Evolutionary conservation across 2,888 invertebrate species (phyloP).

Genomic region (Dynastes tityus): DNA sequence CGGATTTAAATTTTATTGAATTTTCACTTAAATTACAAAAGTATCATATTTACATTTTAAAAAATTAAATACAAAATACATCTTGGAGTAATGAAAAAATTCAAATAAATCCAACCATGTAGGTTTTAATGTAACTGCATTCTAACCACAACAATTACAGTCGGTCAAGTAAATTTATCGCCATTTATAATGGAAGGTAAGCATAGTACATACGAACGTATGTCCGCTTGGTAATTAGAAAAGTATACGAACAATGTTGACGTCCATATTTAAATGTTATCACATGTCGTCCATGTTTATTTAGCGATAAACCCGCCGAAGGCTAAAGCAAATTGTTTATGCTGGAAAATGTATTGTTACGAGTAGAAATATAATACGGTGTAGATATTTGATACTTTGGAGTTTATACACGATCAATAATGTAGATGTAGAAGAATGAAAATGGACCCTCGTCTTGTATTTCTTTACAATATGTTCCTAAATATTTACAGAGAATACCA

Average conservation of each 20-base stretch:
- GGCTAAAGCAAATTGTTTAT: conserved; percentile 2
- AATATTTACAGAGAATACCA: too few relatives aligned
- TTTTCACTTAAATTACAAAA: too few relatives aligned
- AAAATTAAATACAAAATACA: too few relatives aligned
- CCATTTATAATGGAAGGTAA: background rate
- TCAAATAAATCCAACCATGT: too few relatives aligned
- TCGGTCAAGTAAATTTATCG: conserved; percentile 5
- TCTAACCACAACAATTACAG: background rate
- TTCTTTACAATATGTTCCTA: too few relatives aligned
- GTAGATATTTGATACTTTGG: background rate
- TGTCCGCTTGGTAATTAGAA: background rate
- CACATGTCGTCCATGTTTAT: conserved; percentile 20
- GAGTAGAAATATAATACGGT: conserved; percentile 2
- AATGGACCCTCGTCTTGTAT: too few relatives aligned
- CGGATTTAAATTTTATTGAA: too few relatives aligned
- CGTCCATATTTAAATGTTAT: conserved; percentile 17
- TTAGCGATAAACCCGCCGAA: conserved; percentile 18
- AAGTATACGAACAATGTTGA: background rate
- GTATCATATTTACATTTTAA: too few relatives aligned
- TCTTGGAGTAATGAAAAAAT: too few relatives aligned
- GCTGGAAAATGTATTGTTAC: background rate
- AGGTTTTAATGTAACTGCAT: too few relatives aligned
- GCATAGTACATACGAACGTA: background rate
- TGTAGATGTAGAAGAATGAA: too few relatives aligned
- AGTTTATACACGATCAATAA: too few relatives aligned